Evolutionary conservation across 2,888 invertebrate genomes (phyloP), one percentile per base, ranked within the genome.

Genomic region (Agrochola lota): DNA sequence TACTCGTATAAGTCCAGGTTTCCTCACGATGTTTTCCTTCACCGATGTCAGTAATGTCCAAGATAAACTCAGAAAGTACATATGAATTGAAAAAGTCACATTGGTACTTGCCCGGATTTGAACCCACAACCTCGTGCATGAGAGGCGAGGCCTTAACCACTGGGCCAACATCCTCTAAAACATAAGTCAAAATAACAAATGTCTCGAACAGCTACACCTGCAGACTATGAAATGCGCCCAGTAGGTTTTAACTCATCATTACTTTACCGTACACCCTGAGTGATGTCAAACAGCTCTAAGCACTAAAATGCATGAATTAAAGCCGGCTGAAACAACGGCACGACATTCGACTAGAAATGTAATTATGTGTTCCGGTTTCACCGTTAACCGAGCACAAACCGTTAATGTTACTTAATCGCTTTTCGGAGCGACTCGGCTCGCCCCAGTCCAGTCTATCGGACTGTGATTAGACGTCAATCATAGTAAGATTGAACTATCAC

Each of bases 341-440:
- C 86, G 88, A 91, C 89, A 89, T 92, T 92, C 91, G 85, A 90
- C 90, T 91, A 84, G 85, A 86, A 89, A 89, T 90, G 89, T 91
- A 91, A 94, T 94, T 91, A 91, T 78, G 83, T 87, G 91, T 91
- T 92, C 94, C 92, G 92, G 92, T 91, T 91, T 90, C 88, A 88
- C 94, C 91, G 94, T 92, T 94, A 93, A 88, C 87, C 86, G 86
- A 86, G 79, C 78, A 75, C 64, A 83, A 74, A 89, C 87, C 85
- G 87, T 88, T 88, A 93, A 91, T 91, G 91, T 92, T 93, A 92
- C 88, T 90, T 91, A 91, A 92, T 92, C 85, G 84, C 55, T 88
- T 89, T 89, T 89, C 64, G 81, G 84, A 83, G 80, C 87, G 74
- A 64, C 85, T 76, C 63, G 63, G 80, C 78, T 81, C 74, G 78